These are phyloP conservation scores for Eutrigla gurnardus DNA, from an alignment of 2,797 vertebrate genomes.

Conservation along the genomic window DNA sequence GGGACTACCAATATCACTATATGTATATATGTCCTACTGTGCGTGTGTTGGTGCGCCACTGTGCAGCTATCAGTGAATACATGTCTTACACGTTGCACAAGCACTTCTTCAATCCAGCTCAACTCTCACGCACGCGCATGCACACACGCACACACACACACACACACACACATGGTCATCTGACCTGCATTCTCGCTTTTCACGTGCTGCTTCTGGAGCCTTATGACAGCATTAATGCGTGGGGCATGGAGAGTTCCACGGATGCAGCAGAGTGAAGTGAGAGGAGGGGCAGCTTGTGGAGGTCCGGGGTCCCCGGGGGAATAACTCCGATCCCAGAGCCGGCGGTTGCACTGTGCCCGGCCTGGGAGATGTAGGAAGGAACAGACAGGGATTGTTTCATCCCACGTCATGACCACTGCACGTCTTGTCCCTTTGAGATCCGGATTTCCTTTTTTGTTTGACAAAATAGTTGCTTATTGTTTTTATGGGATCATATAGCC, in stretches of 20 bases:
- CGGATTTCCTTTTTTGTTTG: slow-evolving; percentile 14
- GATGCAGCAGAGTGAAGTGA: slow-evolving; percentile 37
- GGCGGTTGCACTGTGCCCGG: slow-evolving; percentile 30
- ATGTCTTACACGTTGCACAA: background rate
- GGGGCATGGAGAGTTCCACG: slow-evolving; percentile 45
- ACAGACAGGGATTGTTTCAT: slow-evolving; percentile 34
- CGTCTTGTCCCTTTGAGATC: background rate
- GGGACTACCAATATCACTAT: background rate
- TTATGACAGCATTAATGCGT: slow-evolving; percentile 40
- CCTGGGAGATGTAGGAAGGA: slow-evolving; percentile 31
- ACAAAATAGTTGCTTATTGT: slow-evolving; percentile 8
- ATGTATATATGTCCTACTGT: background rate
- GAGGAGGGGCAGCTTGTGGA: slow-evolving; percentile 48
- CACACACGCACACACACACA: too few species aligned
- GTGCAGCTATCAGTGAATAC: slow-evolving; percentile 22
- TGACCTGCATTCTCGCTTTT: slow-evolving; percentile 14
- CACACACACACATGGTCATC: background rate
- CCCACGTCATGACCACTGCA: slow-evolving; percentile 23
- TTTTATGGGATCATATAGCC: background rate
- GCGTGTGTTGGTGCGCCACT: background rate
- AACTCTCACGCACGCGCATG: background rate
- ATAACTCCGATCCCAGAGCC: slow-evolving; percentile 49
- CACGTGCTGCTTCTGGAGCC: slow-evolving; percentile 39
- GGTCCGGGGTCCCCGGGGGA: slow-evolving; percentile 56
- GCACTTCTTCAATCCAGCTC: slow-evolving; percentile 8